Evolutionary conservation across 2,113 vertebrate species (phyloP), one percentile per base, ranked within the genome.

Genomic region (Lanius ludovicianus): DNA sequence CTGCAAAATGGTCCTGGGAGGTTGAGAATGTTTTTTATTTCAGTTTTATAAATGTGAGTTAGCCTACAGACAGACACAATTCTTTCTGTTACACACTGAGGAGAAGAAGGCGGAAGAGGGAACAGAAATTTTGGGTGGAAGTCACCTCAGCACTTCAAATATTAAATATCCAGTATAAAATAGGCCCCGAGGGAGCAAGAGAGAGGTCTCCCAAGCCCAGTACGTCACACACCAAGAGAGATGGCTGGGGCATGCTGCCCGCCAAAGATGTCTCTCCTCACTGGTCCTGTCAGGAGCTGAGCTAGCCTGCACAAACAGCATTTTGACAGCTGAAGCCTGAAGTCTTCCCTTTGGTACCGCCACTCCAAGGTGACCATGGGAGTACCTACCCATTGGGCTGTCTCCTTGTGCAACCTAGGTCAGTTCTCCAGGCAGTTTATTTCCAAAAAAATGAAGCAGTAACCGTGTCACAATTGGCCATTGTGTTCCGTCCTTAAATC

Each of bases 381-480:
- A 23, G 15, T 37, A 69, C 9, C n/a, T 52, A 75, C 23, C 20
- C 15, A 16, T 4, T 69, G 14, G 23, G 15, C 11, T 70, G 31
- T 46, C 44, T 82, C 82, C 20, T 73, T 71, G 18, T 82, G 41
- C 41, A 75, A 31, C 37, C 6, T 23, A 64, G 9, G 27, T 64
- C 4, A 47, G 71, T 67, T 70, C 35, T 81, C 33, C 25, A 33
- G 20, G 23, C 11, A 84, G 50, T 42, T 85, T 53, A 57, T 55
- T 77, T 64, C 7, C 7, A 46, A 71, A 63, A 62, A 65, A 47
- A 28, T 8, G 1, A 86, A 57, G 21, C 2, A 55, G 25, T 28
- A 86, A 21, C 10, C 1, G 2, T 0, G 0, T 42, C 64, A 41
- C 12, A 70, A 28, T 30, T 44, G 47, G 12, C 11, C 10, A 23